Percentiles rank a stretch among this genome's conserved stretches.
Conservation (phyloP, 2,888 invertebrate species). For the Lordiphosa andalusiaca region DNA sequence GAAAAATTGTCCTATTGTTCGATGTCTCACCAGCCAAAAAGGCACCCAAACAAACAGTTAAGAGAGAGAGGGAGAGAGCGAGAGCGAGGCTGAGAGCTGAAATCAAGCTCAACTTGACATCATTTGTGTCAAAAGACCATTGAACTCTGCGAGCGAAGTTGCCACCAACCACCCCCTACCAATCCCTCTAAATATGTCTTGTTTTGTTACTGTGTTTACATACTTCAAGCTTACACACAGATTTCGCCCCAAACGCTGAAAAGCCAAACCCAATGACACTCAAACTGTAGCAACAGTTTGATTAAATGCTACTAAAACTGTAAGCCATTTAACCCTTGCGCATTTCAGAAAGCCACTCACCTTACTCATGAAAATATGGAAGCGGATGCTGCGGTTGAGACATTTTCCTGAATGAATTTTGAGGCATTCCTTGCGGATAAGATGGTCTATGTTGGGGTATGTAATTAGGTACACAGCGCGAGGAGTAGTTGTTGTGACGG, state of each 20-base stretch:
- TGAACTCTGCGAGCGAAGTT: constrained; percentile 74
- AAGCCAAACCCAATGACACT: too few relatives aligned
- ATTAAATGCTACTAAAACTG: constrained; percentile 3
- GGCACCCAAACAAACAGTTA: constrained; percentile 73
- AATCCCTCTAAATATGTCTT: constrained; percentile 13
- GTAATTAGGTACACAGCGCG: too few relatives aligned
- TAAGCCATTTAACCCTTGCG: not conserved
- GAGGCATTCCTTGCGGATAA: too few relatives aligned
- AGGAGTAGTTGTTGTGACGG: too few relatives aligned
- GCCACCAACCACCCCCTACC: constrained; percentile 6
- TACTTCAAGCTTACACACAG: constrained; percentile 15
- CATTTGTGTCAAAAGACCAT: constrained; percentile 80
- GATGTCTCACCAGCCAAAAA: constrained; percentile 33
- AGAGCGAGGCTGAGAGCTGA: constrained; percentile 13
- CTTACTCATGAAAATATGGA: not conserved
- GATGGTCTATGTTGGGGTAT: too few relatives aligned
- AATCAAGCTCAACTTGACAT: constrained; percentile 78
- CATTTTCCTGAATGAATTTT: too few relatives aligned
- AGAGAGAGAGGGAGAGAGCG: constrained; percentile 14
- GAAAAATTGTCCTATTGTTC: too few relatives aligned
- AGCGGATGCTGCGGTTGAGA: too few relatives aligned
- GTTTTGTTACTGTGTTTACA: constrained; percentile 30
- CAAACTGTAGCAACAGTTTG: not conserved
- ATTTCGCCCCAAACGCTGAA: not conserved
- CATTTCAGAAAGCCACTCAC: not conserved